Evolutionary conservation across 2,888 invertebrate genomes (phyloP).

Genomic region (Malthinus seriepunctatus): DNA sequence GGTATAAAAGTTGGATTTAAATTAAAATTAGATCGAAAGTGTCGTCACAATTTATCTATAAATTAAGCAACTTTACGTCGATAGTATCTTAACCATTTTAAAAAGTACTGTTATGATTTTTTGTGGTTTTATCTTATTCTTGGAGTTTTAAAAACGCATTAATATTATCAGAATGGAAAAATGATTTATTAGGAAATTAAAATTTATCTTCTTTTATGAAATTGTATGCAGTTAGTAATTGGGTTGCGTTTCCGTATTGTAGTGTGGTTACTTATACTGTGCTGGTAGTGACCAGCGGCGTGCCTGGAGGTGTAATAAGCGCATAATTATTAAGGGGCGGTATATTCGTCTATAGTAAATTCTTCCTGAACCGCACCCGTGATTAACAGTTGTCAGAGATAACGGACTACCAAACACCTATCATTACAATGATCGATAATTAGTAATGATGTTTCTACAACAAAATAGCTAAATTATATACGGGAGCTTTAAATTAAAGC

Average conservation of each 20-base stretch:
- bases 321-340: constrained; percentile 23
- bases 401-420: constrained; percentile 29
- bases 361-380: constrained; percentile 27
- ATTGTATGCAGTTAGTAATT: no score
- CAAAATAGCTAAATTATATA: constrained; percentile 1
- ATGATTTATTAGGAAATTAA: no score
- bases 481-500: constrained; percentile 30
- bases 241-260: constrained; percentile 1
- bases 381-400: constrained; percentile 31
- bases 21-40: no score
- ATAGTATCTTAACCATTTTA: no score
- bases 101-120: no score
- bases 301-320: constrained; percentile 27
- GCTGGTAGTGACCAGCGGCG: constrained; percentile 9
- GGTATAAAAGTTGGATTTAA: no score
- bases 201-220: no score
- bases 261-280: not conserved
- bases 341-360: constrained; percentile 11
- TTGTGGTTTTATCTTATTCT: no score
- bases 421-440: constrained; percentile 31
- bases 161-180: no score
- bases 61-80: no score
- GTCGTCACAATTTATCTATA: no score
- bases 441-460: constrained; percentile 20
- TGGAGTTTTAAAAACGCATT: no score